These are phyloP conservation scores for Sisor rabdophorus DNA, from an alignment of 2,113 vertebrate species.

Conservation along the genomic window DNA sequence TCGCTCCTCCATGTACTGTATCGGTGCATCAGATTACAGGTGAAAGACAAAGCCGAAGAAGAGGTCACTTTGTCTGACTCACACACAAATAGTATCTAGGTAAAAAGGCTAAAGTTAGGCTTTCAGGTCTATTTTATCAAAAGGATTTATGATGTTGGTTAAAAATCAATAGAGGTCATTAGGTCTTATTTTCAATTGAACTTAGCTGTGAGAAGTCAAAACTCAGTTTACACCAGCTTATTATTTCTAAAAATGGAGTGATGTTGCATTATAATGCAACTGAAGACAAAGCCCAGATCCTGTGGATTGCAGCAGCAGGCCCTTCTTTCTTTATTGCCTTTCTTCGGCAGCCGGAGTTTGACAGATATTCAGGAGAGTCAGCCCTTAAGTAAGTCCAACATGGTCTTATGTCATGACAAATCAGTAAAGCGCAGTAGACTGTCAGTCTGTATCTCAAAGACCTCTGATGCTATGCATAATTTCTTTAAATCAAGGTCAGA, in stretches of 20 bases:
- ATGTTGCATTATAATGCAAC: conserved; percentile 54
- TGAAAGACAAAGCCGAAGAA: conserved; percentile 60
- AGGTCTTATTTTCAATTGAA: conserved; percentile 57
- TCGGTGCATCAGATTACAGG: conserved; percentile 68
- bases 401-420: conserved; percentile 57
- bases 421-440: conserved; percentile 59
- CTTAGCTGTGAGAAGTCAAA: conserved; percentile 57
- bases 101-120: not conserved
- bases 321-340: conserved; percentile 13
- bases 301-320: conserved; percentile 59
- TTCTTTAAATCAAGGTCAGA: conserved; percentile 67
- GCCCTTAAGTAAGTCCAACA: conserved; percentile 48
- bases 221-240: conserved; percentile 50
- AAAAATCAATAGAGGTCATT: conserved; percentile 30
- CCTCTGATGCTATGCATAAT: conserved; percentile 64
- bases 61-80: conserved; percentile 32
- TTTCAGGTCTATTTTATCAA: conserved; percentile 47
- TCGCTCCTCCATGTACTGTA: conserved; percentile 48
- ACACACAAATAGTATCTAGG: conserved; percentile 6
- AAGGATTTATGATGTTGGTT: not conserved
- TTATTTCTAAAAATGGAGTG: conserved; percentile 54
- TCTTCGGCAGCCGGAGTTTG: conserved; percentile 24
- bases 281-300: conserved; percentile 49
- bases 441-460: conserved; percentile 59
- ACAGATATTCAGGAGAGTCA: conserved; percentile 35